Conservation (phyloP, 2,888 invertebrate genomes). For the Alentia gelatinosa region DNA sequence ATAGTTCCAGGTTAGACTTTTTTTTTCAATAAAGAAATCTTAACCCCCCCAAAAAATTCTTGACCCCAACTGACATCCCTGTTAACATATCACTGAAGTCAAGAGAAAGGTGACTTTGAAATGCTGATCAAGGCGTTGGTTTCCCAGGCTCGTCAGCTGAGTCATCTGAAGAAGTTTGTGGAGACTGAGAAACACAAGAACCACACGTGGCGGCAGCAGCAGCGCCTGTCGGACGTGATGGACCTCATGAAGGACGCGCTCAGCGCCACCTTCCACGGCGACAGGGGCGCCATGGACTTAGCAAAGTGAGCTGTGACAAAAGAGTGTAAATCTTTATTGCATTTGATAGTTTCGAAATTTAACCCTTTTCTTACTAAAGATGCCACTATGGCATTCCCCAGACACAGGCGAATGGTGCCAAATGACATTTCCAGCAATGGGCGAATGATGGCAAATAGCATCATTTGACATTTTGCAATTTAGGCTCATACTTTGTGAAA, state of each 20-base stretch:
- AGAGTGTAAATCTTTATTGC: neutral
- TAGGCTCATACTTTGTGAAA: neutral
- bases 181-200: constrained; percentile 71
- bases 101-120: too few species aligned
- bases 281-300: constrained; percentile 67
- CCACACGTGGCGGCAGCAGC: constrained; percentile 66
- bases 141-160: constrained; percentile 68
- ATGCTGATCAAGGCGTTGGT: too few species aligned
- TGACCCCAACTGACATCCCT: too few species aligned
- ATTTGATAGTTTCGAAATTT: neutral
- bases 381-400: too few species aligned
- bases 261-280: constrained; percentile 64
- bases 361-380: neutral
- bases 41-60: too few species aligned
- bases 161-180: constrained; percentile 69
- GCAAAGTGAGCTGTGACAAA: constrained; percentile 66
- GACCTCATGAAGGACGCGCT: constrained; percentile 67
- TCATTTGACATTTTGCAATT: neutral
- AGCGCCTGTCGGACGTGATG: constrained; percentile 66
- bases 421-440: too few species aligned
- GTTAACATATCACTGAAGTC: too few species aligned
- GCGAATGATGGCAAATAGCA: too few species aligned
- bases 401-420: too few species aligned
- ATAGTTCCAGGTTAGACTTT: too few species aligned
- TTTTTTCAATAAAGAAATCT: too few species aligned